Conservation (phyloP, 2,113 vertebrate species). For the Silurus meridionalis region DNA sequence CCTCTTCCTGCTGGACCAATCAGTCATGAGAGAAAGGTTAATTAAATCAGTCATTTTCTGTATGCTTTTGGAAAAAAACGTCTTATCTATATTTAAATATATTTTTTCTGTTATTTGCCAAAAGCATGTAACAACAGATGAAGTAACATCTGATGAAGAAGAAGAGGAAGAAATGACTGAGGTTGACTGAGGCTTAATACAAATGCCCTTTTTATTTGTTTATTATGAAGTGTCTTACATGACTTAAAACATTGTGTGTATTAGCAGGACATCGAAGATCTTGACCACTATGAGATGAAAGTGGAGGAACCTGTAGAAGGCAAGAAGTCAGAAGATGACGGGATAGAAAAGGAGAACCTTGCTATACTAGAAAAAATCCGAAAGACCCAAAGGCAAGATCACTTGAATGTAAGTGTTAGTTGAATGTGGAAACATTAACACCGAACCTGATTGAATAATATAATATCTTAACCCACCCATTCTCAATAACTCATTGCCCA, state of each 20-base stretch:
- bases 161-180: constrained; percentile 91
- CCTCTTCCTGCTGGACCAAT: constrained; percentile 91
- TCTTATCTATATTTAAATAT: neutral
- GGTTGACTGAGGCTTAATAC: neutral
- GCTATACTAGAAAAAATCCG: constrained; percentile 97
- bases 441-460: neutral
- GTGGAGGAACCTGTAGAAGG: constrained; percentile 92
- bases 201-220: neutral
- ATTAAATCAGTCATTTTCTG: neutral
- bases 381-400: constrained; percentile 97
- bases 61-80: neutral
- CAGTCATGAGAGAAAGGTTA: constrained; percentile 70
- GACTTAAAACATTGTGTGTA: neutral
- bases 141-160: constrained; percentile 94
- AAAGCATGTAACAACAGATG: constrained; percentile 78
- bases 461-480: neutral
- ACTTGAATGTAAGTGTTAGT: constrained; percentile 86
- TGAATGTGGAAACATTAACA: constrained; percentile 16
- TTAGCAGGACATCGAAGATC: constrained; percentile 89
- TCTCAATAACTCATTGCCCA: neutral
- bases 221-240: neutral
- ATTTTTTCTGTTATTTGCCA: neutral
- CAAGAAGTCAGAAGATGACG: constrained; percentile 95
- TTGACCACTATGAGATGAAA: constrained; percentile 99
- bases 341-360: constrained; percentile 96